Percentiles rank a stretch among this genome's conserved stretches.
phyloP scores from a whole-genome alignment of 1,140 invertebrate species.

The Aphelenchoides fujianensis region DNA sequence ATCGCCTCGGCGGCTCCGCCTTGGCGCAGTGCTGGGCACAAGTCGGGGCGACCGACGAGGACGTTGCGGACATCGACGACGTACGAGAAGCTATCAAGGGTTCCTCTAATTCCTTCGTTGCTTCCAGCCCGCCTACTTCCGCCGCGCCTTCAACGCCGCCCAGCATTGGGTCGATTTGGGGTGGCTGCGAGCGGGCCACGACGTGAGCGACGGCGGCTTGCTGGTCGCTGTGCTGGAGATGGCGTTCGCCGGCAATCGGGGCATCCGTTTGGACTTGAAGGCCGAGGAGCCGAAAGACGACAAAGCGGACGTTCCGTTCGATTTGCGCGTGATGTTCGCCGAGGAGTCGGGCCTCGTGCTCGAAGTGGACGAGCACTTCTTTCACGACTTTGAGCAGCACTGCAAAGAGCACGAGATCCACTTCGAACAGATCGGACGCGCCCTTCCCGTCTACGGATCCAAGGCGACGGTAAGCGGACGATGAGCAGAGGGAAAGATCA shows the following conservation, averaged over 20 bases:
- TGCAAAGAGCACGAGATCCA: constrained; percentile 23
- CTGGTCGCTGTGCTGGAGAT: constrained; percentile 86
- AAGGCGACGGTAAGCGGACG: constrained; percentile 66
- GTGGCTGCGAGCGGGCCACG: constrained; percentile 81
- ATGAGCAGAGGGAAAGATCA: constrained; percentile 7
- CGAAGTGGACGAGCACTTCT: constrained; percentile 69
- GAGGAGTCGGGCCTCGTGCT: constrained; percentile 90
- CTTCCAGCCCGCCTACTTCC: constrained; percentile 70
- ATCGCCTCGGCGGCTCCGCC: constrained; percentile 81
- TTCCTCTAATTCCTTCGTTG: too few relatives aligned
- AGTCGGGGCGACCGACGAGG: too few relatives aligned
- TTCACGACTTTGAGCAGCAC: neutral
- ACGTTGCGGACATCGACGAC: constrained; percentile 75
- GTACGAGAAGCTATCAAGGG: too few relatives aligned
- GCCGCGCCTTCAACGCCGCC: constrained; percentile 75
- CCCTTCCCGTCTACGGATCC: constrained; percentile 69
- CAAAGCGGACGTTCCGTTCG: constrained; percentile 48
- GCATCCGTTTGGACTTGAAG: constrained; percentile 68
- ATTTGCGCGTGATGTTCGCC: constrained; percentile 75
- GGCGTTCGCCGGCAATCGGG: constrained; percentile 84
- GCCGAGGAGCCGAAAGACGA: too few relatives aligned
- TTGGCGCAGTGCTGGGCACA: constrained; percentile 84
- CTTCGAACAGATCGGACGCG: constrained; percentile 73
- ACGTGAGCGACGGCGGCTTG: constrained; percentile 91
- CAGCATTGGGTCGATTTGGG: constrained; percentile 77